Evolutionary conservation across 2,113 vertebrate genomes (phyloP).

Genomic region (Onychostoma macrolepis): DNA sequence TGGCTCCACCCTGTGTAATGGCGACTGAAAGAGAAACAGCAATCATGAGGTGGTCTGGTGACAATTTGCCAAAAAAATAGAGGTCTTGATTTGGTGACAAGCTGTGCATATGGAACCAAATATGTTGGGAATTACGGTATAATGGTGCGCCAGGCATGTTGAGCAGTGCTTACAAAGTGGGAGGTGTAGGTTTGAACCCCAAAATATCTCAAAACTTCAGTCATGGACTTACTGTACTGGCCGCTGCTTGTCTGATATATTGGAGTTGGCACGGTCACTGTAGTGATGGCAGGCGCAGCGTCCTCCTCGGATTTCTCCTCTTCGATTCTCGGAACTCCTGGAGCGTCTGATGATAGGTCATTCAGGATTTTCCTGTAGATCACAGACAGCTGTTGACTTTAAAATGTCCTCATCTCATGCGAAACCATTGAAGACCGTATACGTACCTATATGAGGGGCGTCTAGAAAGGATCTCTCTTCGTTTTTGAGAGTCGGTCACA

Average conservation of each 20-base stretch:
- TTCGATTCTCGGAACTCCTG: slow-evolving; percentile 95
- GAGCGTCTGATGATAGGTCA: slow-evolving; percentile 95
- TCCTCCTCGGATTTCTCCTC: slow-evolving; percentile 99
- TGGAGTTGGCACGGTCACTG: slow-evolving; percentile 96
- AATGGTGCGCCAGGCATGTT: neutral
- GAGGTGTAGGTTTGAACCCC: neutral
- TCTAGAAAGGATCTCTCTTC: slow-evolving; percentile 96
- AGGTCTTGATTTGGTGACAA: neutral
- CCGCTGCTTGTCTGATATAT: slow-evolving; percentile 99
- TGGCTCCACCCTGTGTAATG: slow-evolving; percentile 97
- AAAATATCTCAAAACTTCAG: neutral
- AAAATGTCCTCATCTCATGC: neutral
- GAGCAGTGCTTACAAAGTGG: neutral
- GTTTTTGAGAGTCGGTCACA: slow-evolving; percentile 95
- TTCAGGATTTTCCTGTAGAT: slow-evolving; percentile 95
- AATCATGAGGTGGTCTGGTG: neutral
- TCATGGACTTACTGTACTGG: slow-evolving; percentile 88
- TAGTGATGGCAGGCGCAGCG: slow-evolving; percentile 91
- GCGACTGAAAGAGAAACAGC: slow-evolving; percentile 81
- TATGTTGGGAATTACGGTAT: neutral
- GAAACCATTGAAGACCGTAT: neutral
- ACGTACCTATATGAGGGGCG: slow-evolving; percentile 94
- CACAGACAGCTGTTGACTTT: slow-evolving; percentile 7
- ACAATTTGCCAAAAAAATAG: no score
- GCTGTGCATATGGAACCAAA: neutral